Conservation (phyloP, 1,140 invertebrate species). For the Bombus picipes region DNA sequence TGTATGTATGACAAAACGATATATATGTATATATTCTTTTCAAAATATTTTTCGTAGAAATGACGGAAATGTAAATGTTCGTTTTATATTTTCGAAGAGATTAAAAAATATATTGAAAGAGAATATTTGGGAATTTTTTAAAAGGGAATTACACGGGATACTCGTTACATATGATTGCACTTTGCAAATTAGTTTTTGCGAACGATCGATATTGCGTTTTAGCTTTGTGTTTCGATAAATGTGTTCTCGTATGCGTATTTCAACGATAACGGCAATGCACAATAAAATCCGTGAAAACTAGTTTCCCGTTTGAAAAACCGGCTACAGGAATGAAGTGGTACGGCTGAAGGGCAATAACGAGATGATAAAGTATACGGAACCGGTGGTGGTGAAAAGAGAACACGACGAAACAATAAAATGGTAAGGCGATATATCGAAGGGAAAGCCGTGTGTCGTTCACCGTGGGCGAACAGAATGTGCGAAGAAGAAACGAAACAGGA, state of each 20-base stretch:
- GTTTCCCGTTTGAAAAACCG: background rate
- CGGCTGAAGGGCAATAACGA: background rate
- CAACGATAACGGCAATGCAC: background rate
- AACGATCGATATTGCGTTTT: background rate
- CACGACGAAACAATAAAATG: conserved; percentile 1
- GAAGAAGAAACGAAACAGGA: background rate
- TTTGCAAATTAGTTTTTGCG: background rate
- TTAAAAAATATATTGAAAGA: background rate
- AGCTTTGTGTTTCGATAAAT: background rate
- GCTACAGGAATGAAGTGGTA: background rate
- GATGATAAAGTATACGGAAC: conserved; percentile 1
- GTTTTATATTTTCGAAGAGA: background rate
- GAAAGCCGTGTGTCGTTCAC: background rate
- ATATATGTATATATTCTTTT: background rate
- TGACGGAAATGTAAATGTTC: background rate
- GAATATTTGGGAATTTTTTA: background rate
- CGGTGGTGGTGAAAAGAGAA: background rate
- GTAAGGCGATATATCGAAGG: conserved; percentile 24
- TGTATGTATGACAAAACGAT: no score
- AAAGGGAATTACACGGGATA: background rate
- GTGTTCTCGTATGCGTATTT: background rate
- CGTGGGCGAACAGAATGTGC: background rate
- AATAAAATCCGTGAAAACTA: background rate
- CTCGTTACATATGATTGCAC: background rate
- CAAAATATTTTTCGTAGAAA: background rate